These are phyloP conservation scores for Drosophila heteroneura DNA, from an alignment of 2,888 invertebrate species.

Conservation along the genomic window DNA sequence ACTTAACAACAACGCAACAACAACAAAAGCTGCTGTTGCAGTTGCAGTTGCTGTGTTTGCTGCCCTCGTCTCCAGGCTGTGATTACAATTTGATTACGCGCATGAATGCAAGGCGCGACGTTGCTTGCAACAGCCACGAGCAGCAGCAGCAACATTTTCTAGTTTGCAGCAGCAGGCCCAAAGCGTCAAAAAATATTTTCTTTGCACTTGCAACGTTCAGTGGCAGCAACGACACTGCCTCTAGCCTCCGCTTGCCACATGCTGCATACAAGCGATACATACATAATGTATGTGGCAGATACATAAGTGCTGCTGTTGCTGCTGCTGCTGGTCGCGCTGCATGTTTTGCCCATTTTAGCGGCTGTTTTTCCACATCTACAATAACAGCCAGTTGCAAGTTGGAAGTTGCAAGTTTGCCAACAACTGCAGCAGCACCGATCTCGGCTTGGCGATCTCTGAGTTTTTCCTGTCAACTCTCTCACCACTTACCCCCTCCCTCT, in stretches of 20 bases:
- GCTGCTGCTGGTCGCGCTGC: slow-evolving; percentile 61
- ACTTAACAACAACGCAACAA: slow-evolving; percentile 75
- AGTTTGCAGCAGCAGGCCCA: slow-evolving; percentile 59
- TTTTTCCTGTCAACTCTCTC: slow-evolving; percentile 78
- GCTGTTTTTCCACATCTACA: slow-evolving; percentile 64
- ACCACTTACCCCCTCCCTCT: slow-evolving; percentile 15
- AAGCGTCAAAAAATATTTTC: slow-evolving; percentile 82
- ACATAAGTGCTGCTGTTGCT: slow-evolving; percentile 59
- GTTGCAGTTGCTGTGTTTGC: slow-evolving; percentile 42
- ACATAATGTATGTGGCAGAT: slow-evolving; percentile 78
- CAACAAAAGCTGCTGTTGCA: slow-evolving; percentile 51
- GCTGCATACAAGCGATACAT: slow-evolving; percentile 40
- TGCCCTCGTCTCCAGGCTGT: slow-evolving; percentile 71
- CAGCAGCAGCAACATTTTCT: slow-evolving; percentile 66
- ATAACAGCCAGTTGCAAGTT: slow-evolving; percentile 41
- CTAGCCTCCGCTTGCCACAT: slow-evolving; percentile 15
- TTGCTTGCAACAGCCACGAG: slow-evolving; percentile 31
- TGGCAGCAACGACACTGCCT: slow-evolving; percentile 29
- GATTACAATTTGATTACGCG: slow-evolving; percentile 82
- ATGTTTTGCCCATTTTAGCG: slow-evolving; percentile 81
- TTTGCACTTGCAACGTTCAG: slow-evolving; percentile 72
- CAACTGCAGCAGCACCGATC: slow-evolving; percentile 42
- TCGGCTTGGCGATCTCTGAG: slow-evolving; percentile 55
- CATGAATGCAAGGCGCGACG: slow-evolving; percentile 78
- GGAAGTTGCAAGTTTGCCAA: slow-evolving; percentile 43